These are phyloP conservation scores for Hyla sarda DNA, from an alignment of 2,113 vertebrate genomes.

Conservation along the genomic window DNA sequence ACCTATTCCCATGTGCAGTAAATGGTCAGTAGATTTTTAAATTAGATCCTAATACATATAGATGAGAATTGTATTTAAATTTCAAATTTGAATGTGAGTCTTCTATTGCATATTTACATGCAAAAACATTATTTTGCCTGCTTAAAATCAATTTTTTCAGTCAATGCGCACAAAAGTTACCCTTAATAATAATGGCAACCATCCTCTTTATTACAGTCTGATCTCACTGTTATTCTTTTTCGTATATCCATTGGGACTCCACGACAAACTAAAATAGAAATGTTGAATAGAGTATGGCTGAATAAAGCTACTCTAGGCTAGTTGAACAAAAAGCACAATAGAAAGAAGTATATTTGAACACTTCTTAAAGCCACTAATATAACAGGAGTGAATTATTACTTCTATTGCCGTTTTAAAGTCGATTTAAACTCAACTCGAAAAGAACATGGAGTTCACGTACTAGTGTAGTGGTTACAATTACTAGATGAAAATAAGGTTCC, in stretches of 20 bases:
- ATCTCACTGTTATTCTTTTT: conserved; percentile 27
- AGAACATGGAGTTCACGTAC: background rate
- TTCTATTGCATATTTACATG: conserved; percentile 15
- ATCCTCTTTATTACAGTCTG: background rate
- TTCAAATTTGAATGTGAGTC: background rate
- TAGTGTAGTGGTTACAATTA: background rate
- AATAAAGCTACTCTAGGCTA: conserved; percentile 9
- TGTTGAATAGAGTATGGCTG: conserved; percentile 12
- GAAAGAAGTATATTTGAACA: conserved; percentile 16
- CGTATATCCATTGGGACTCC: conserved; percentile 27
- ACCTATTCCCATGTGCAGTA: background rate
- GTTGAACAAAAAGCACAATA: conserved; percentile 33
- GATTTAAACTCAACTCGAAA: background rate
- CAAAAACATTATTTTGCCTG: conserved; percentile 18
- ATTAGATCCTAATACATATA: conserved; percentile 17
- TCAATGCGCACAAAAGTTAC: conserved; percentile 28
- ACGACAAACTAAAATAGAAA: conserved; percentile 41
- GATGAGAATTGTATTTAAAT: conserved; percentile 30
- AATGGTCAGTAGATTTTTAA: conserved; percentile 1
- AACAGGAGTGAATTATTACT: conserved; percentile 36
- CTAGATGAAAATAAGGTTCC: background rate
- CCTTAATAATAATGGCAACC: background rate
- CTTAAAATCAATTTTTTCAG: conserved; percentile 5
- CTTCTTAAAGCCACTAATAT: background rate
- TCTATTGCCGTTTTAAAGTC: background rate